These are phyloP conservation scores for Siniperca obscura DNA, from an alignment of 2,797 vertebrate genomes.

Conservation along the genomic window DNA sequence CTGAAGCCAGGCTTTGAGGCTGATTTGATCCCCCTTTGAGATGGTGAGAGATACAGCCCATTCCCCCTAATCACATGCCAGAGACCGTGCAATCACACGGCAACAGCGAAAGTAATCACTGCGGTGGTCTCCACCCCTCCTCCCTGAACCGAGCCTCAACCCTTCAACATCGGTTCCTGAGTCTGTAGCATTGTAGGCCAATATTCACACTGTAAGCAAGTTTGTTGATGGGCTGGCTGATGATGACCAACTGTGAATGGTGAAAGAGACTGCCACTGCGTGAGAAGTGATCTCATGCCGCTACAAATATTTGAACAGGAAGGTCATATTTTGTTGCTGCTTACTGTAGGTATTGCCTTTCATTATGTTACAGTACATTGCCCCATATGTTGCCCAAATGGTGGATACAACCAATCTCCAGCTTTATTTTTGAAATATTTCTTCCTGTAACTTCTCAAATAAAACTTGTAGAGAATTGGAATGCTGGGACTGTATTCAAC, in stretches of 20 bases:
- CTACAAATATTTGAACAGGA: conserved; percentile 31
- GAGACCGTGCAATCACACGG: conserved; percentile 79
- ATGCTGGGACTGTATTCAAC: not conserved
- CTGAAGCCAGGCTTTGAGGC: conserved; percentile 82
- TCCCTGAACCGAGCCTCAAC: conserved; percentile 53
- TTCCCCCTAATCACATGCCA: conserved; percentile 82
- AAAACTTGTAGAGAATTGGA: not conserved
- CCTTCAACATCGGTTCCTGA: conserved; percentile 45
- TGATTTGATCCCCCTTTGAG: conserved; percentile 83
- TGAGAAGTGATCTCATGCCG: conserved; percentile 24
- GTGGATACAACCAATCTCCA: conserved; percentile 2
- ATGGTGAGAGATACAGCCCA: conserved; percentile 80
- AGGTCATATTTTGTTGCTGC: conserved; percentile 19
- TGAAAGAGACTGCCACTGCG: conserved; percentile 29
- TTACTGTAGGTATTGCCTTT: conserved; percentile 13
- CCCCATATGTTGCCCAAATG: not conserved
- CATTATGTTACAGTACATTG: conserved; percentile 6
- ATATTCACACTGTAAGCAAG: conserved; percentile 39
- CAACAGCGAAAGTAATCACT: conserved; percentile 81
- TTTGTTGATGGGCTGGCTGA: conserved; percentile 44
- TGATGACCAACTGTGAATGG: conserved; percentile 52
- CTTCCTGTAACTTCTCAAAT: not conserved
- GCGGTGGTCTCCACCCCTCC: conserved; percentile 68
- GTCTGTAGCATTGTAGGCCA: conserved; percentile 5
- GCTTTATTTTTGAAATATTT: conserved; percentile 6